phyloP scores from a whole-genome alignment of 2,888 invertebrate species.

The Acrocyrtus sp. region DNA sequence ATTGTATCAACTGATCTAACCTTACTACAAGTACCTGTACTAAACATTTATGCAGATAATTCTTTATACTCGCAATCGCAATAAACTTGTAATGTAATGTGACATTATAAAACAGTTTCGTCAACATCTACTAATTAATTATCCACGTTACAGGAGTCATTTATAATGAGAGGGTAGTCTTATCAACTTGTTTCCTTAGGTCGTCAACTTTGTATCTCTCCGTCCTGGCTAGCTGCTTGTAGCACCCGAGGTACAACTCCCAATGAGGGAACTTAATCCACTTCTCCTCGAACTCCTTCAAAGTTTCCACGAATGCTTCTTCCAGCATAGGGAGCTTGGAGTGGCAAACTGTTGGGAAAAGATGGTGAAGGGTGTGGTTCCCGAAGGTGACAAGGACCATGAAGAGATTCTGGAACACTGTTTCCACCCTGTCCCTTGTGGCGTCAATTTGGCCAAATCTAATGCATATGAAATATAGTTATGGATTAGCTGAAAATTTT shows the following conservation, averaged over 20 bases:
- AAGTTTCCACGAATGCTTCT: slow-evolving; percentile 73
- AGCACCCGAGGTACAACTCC: slow-evolving; percentile 76
- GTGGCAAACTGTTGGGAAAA: slow-evolving; percentile 85
- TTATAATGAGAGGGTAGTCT: slow-evolving; percentile 7
- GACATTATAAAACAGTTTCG: too few species aligned
- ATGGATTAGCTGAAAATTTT: too few species aligned
- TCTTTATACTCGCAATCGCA: too few species aligned
- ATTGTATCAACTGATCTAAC: too few species aligned
- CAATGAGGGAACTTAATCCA: slow-evolving; percentile 68
- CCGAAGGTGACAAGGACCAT: slow-evolving; percentile 73
- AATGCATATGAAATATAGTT: not conserved
- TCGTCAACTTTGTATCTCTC: slow-evolving; percentile 23
- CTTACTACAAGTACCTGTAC: too few species aligned
- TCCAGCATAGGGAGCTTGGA: slow-evolving; percentile 75
- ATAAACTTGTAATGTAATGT: too few species aligned
- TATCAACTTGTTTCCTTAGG: slow-evolving; percentile 18
- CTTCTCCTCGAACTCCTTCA: slow-evolving; percentile 73
- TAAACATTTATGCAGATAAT: too few species aligned
- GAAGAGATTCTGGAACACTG: slow-evolving; percentile 67
- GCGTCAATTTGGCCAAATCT: slow-evolving; percentile 79
- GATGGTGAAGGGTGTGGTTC: slow-evolving; percentile 64
- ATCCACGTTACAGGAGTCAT: too few species aligned
- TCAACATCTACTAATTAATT: too few species aligned
- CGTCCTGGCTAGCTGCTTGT: slow-evolving; percentile 71
- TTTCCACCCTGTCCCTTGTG: slow-evolving; percentile 76